These are phyloP conservation scores for Meleagris gallopavo DNA, from an alignment of 2,113 vertebrate genomes.

Conservation along the genomic window DNA sequence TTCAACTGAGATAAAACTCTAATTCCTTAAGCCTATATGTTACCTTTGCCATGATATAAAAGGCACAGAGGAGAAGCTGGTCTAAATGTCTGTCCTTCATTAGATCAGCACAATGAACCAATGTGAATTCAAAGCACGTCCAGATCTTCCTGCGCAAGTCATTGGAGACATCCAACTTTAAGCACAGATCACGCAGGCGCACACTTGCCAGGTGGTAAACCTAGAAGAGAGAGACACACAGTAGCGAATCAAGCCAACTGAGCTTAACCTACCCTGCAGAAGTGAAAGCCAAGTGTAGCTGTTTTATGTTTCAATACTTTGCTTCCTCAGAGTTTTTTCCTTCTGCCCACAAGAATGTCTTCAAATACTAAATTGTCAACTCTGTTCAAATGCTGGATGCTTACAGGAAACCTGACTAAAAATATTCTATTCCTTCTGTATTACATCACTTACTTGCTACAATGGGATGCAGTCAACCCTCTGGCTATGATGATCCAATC, in stretches of 20 bases:
- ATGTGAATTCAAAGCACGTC: conserved; percentile 92
- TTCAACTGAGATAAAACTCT: not conserved
- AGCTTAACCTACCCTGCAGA: not conserved
- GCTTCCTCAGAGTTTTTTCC: not conserved
- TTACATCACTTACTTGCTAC: not conserved
- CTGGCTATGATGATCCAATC: too few relatives aligned
- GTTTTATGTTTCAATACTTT: accelerated
- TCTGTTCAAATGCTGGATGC: not conserved
- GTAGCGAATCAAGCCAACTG: not conserved
- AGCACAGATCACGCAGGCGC: conserved; percentile 91
- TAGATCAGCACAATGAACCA: conserved; percentile 90
- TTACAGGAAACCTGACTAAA: not conserved
- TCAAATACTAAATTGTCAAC: not conserved
- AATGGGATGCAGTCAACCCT: not conserved
- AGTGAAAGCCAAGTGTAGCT: not conserved
- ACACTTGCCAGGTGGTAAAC: conserved; percentile 97
- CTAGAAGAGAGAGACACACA: conserved; percentile 69
- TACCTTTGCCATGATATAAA: conserved; percentile 96
- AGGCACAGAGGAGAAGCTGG: conserved; percentile 93
- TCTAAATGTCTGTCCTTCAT: conserved; percentile 95
- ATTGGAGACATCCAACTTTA: conserved; percentile 89
- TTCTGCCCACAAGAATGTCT: not conserved
- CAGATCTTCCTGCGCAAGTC: conserved; percentile 95
- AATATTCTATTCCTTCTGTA: not conserved
- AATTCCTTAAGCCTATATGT: not conserved